Base-by-base conservation (phyloP, 2,113 vertebrate species). In the Propithecus coquereli region DNA sequence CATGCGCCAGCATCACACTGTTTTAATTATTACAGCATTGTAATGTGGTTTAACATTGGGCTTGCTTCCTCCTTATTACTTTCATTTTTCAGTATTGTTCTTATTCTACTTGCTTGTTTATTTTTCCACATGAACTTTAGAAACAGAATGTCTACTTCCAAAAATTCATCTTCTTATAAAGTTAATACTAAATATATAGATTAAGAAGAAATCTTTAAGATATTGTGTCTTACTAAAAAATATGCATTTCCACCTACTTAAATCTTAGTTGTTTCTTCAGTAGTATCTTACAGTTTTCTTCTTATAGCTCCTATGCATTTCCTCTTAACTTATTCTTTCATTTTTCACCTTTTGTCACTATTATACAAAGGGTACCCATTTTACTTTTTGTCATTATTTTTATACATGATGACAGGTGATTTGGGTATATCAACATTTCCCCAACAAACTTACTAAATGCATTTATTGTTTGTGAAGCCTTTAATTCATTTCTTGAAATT, bases 21-120 rank as follows among this genome's bases (percentile, higher is more conserved):
- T 63, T 97, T 86, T 95, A 86, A 95, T 93, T 93, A 86, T 61
- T 45, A 30, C 50, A 79, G 25, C 12, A 74, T 93, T 88, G 54
- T 34, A 93, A 73, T 76, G 34, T 79, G 66, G 17, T 79, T 96
- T 94, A 59, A 45, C 8, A 9, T 11, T 84, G 43, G 1, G 4
- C 43, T 63, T 68, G 0, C 37, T 45, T 23, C 8, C 2, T 86
- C 40, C 22, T 76, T 65, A 50, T 70, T 71, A 59, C 61, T 57
- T 82, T 83, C 54, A 68, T 70, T 84, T 84, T 57, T 94, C 47
- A 84, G 13, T 84, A 65, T 92, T 73, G 6, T 59, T 87, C 18
- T 82, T 91, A 2, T 8, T 94, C n/a, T 37, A 32, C 47, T 90
- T 84, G 66, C 40, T 74, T 91, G 12, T 59, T 92, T 86, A 57